A percentile compares a stretch with the other conserved stretches of the same genome.
phyloP scores from a whole-genome alignment of 2,113 vertebrate species.

The Agapornis roseicollis region DNA sequence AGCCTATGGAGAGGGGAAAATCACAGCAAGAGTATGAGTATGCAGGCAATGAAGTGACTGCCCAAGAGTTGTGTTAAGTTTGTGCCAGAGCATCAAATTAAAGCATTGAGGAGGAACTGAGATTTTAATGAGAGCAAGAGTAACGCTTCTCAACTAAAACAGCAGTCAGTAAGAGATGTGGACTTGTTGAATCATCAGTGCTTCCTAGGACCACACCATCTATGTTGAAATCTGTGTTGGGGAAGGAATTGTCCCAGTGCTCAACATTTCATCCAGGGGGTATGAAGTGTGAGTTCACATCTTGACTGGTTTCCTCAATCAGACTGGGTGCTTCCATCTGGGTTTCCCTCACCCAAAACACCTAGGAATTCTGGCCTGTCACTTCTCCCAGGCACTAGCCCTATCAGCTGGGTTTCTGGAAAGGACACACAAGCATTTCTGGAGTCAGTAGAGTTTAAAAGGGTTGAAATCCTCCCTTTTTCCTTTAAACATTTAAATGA shows the following conservation, averaged over 20 bases:
- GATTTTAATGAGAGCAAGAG: neutral
- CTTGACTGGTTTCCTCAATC: neutral
- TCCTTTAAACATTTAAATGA: neutral
- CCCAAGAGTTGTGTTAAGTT: neutral
- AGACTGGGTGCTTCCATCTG: neutral
- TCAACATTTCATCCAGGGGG: neutral
- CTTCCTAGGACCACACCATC: neutral
- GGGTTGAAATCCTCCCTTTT: neutral
- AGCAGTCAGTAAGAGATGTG: neutral
- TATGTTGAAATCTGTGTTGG: neutral
- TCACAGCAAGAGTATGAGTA: neutral
- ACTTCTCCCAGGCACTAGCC: neutral
- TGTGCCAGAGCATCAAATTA: neutral
- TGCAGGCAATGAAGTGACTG: neutral
- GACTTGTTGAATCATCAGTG: neutral
- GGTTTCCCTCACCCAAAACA: neutral
- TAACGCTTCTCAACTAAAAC: neutral
- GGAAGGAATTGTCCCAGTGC: neutral
- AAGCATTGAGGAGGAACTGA: neutral
- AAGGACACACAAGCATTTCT: neutral
- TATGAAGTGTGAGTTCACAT: neutral
- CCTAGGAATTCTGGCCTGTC: neutral
- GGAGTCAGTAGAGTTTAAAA: neutral
- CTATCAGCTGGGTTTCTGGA: neutral
- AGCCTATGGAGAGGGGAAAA: neutral